Conservation (phyloP, 1,140 invertebrate genomes). For the Venustaconcha ellipsiformis region DNA sequence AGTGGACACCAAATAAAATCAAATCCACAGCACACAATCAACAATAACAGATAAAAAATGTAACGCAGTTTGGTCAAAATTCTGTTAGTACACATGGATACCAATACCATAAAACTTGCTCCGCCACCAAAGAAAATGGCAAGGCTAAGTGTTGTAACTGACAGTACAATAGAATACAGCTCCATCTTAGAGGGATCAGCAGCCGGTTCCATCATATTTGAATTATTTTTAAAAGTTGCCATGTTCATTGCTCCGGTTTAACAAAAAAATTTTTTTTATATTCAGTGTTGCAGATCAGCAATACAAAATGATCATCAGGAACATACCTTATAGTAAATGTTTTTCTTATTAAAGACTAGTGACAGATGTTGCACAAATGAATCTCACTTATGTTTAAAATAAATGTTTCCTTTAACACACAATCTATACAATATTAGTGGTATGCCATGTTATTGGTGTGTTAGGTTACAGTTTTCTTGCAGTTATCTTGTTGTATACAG, state of each 20-base stretch:
- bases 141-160: slow-evolving; percentile 44
- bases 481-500: too few relatives aligned
- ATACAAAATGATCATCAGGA: too few relatives aligned
- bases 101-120: slow-evolving; percentile 48
- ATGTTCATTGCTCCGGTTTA: not conserved
- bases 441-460: too few relatives aligned
- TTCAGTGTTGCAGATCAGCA: not conserved
- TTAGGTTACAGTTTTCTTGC: too few relatives aligned
- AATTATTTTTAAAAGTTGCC: not conserved
- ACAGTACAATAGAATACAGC: slow-evolving; percentile 56
- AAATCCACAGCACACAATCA: slow-evolving; percentile 47
- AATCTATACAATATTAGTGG: too few relatives aligned
- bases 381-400: too few relatives aligned
- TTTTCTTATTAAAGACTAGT: too few relatives aligned
- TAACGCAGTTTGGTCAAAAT: slow-evolving; percentile 48
- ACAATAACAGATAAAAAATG: slow-evolving; percentile 45
- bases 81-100: slow-evolving; percentile 42
- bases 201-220: not conserved
- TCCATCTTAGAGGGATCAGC: slow-evolving; percentile 30
- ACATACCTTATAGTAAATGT: too few relatives aligned
- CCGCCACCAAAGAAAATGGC: slow-evolving; percentile 49
- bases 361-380: too few relatives aligned
- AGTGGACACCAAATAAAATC: slow-evolving; percentile 56
- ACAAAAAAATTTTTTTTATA: not conserved
- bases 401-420: too few relatives aligned